A percentile compares a stretch with the other conserved stretches of the same genome.
phyloP scores from a whole-genome alignment of 2,797 vertebrate genomes.

The Nannoperca obscura region DNA sequence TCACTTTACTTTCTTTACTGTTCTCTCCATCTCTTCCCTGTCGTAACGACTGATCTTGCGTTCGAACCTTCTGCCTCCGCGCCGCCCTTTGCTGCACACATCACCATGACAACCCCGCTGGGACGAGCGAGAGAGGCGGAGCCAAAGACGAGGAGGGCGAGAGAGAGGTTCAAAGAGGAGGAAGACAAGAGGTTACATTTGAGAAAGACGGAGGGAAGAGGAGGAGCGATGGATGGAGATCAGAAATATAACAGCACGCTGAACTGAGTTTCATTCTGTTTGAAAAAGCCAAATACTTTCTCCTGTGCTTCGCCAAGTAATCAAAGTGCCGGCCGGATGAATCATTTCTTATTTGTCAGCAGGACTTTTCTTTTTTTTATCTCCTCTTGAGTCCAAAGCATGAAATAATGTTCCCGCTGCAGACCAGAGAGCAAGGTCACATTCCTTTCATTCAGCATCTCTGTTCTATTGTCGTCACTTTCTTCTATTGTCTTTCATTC shows the following conservation, averaged over 20 bases:
- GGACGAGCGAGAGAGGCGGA: conserved; percentile 15
- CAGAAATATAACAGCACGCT: not conserved
- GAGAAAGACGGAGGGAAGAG: not conserved
- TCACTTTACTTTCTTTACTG: not conserved
- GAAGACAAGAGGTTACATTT: not conserved
- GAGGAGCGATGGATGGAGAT: no score
- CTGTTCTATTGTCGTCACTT: not conserved
- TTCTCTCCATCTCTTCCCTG: not conserved
- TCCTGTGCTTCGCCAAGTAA: not conserved
- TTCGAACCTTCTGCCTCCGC: conserved; percentile 38
- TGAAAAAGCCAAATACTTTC: conserved; percentile 32
- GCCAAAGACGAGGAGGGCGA: not conserved
- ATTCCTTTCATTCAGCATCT: conserved; percentile 17
- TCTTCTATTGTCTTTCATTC: not conserved
- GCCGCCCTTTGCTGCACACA: conserved; percentile 49
- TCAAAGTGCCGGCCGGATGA: conserved; percentile 35
- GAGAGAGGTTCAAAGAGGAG: not conserved
- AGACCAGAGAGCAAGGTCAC: conserved; percentile 11
- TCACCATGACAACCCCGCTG: conserved; percentile 71
- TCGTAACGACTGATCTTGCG: not conserved
- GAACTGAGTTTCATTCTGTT: conserved; percentile 10
- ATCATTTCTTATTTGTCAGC: conserved; percentile 61
- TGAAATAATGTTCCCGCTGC: conserved; percentile 39
- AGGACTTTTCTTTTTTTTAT: conserved; percentile 6
- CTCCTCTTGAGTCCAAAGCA: conserved; percentile 36